phyloP scores from a whole-genome alignment of 2,113 vertebrate species.

The Petroica traversi region DNA sequence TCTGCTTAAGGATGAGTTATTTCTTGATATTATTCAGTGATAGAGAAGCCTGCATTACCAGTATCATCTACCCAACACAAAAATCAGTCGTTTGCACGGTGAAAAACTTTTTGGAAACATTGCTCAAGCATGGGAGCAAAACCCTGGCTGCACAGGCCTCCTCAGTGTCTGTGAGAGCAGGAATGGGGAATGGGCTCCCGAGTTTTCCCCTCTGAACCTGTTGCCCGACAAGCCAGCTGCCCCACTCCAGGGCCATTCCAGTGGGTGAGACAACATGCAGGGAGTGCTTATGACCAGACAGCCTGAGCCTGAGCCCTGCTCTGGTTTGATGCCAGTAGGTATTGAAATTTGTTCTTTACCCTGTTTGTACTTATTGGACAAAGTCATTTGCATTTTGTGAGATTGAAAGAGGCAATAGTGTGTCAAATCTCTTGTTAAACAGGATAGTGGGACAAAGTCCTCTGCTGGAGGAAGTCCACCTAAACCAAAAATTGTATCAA shows the following conservation, averaged over 20 bases:
- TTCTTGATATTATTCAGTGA: background rate
- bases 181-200: background rate
- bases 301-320: background rate
- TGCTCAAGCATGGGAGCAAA: accelerated
- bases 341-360: background rate
- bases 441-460: background rate
- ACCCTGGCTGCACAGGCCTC: background rate
- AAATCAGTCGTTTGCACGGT: background rate
- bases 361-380: accelerated
- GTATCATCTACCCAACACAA: background rate
- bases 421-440: background rate
- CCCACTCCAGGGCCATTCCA: background rate
- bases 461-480: background rate
- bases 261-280: background rate
- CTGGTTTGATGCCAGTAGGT: background rate
- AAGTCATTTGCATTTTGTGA: background rate
- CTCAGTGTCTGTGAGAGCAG: background rate
- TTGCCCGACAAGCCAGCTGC: background rate
- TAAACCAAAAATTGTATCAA: background rate
- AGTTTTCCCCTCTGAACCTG: accelerated
- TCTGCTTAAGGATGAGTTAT: background rate
- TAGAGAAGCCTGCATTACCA: background rate
- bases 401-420: background rate
- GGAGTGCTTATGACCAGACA: background rate
- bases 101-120: background rate